Evolutionary conservation across 1,140 invertebrate species (phyloP), one percentile per base, ranked within the genome.

Genomic region (Meteorus sp.): DNA sequence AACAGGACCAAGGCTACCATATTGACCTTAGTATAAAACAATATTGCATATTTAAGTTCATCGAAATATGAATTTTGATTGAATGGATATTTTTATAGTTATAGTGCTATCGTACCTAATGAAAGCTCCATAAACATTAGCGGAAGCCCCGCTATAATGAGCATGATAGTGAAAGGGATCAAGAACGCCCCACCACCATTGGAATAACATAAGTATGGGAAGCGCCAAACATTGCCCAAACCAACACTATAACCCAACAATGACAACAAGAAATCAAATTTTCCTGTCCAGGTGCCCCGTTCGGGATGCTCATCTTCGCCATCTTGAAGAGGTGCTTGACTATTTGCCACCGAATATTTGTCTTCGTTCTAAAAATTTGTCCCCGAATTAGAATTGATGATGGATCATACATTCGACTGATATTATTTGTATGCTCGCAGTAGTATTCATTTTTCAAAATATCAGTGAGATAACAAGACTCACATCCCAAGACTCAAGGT

Each of bases 111-210:
- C 59, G 69, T 62, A 79, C 77, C 89, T 60, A 90, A 84, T 0
- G 88, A 88, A 7, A 90, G 72, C 68, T 94, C 92, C 89, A 94
- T 93, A 69, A 93, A 94, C 86, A 94, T 94, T 0, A 94, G 80
- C 4, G 92, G 92, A 44, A 94, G 77, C 9, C 92, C 92, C 17
- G 90, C 90, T 65, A 92, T 88, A 59, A 92, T 81, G 27, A 94
- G 83, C 92, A 94, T 94, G 23, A 93, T 79, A 29, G 86, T 89
- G 73, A 92, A 93, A 19, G 90, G 90, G 68, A 92, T 91, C 8
- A 92, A 82, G 76, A 92, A 92, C 13, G 89, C 90, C 52, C 90
- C 90, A 63, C 90, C 90, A 17, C 89, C 89, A 71, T 91, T 90
- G 55, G 89, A 89, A 70, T 91, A 91, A 70, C 88, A 90, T 1